These are phyloP conservation scores for Psilanteris sp. DNA, from an alignment of 1,140 invertebrate genomes.

Conservation along the genomic window DNA sequence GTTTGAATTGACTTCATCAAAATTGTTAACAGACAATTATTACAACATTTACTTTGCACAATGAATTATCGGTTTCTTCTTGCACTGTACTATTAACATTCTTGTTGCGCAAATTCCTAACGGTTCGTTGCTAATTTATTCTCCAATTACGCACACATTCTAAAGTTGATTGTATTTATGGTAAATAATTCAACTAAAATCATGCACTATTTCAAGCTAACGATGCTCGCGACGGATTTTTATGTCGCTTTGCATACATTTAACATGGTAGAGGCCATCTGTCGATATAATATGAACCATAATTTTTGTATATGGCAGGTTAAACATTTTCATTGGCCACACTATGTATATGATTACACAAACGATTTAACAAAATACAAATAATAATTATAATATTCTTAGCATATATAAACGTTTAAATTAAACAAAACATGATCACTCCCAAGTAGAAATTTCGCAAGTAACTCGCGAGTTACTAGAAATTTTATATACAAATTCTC, in stretches of 20 bases:
- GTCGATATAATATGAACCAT: slow-evolving; percentile 21
- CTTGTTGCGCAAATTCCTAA: background rate
- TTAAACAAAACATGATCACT: too few relatives aligned
- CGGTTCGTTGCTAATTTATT: background rate
- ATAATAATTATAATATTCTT: too few relatives aligned
- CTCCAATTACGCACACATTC: background rate
- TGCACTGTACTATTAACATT: background rate
- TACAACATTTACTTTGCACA: background rate
- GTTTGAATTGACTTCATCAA: too few relatives aligned
- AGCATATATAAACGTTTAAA: too few relatives aligned
- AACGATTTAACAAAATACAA: too few relatives aligned
- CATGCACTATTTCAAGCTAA: slow-evolving; percentile 8
- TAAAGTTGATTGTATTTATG: slow-evolving; percentile 1
- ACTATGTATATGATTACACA: too few relatives aligned
- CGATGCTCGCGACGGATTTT: slow-evolving; percentile 42
- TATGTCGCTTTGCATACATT: slow-evolving; percentile 49
- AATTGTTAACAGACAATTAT: too few relatives aligned
- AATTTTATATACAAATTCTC: too few relatives aligned
- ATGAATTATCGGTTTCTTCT: background rate
- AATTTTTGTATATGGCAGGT: slow-evolving; percentile 46
- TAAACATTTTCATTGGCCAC: too few relatives aligned
- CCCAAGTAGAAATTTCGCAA: too few relatives aligned
- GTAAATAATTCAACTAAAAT: slow-evolving; percentile 19
- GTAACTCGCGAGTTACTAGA: too few relatives aligned
- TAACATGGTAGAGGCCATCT: slow-evolving; percentile 56